Evolutionary conservation across 2,888 invertebrate genomes (phyloP), one percentile per base, ranked within the genome.

Genomic region (Drosophila paucipuncta): DNA sequence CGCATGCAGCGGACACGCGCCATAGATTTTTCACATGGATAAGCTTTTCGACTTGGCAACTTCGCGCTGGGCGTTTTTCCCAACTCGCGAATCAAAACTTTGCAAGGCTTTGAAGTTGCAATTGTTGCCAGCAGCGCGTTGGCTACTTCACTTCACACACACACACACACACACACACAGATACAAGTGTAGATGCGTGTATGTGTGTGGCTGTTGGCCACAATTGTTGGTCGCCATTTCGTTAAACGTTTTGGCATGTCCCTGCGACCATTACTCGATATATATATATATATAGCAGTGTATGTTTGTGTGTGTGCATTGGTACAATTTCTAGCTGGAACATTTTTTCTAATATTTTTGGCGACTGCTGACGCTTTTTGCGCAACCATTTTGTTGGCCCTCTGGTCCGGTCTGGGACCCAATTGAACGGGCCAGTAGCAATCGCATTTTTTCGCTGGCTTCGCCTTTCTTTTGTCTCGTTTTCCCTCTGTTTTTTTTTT

Each of bases 11-110:
- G 77, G 70, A 64, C 91, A 91, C 85, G 91, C 75, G 89, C 74
- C 83, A 75, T 75, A 84, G 91, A 90, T 88, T 88, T 90, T 89
- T 90, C 88, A 87, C 88, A 89, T 88, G 87, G 89, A 90, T 91
- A 90, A 84, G 78, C 83, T 76, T 78, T 71, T 55, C 18, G n/a
- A 58, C 50, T 67, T 73, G 77, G 76, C 71, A 75, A 74, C 75
- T 63, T 68, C 47, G 55, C 55, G 63, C 59, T 59, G 75, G 39
- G 73, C 49, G 55, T n/a, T 73, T 67, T 77, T 50, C 71, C 74
- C 60, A 47, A 57, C 62, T 69, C 66, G 73, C 68, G 60, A 84
- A 72, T 73, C 71, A 67, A 68, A 86, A 76, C 65, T 86, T 86
- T 31, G 66, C 65, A 28, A 52, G 70, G 58, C 76, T 80, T 78